These are phyloP conservation scores for Latrodectus geometricus DNA, from an alignment of 1,140 invertebrate genomes.

Conservation along the genomic window DNA sequence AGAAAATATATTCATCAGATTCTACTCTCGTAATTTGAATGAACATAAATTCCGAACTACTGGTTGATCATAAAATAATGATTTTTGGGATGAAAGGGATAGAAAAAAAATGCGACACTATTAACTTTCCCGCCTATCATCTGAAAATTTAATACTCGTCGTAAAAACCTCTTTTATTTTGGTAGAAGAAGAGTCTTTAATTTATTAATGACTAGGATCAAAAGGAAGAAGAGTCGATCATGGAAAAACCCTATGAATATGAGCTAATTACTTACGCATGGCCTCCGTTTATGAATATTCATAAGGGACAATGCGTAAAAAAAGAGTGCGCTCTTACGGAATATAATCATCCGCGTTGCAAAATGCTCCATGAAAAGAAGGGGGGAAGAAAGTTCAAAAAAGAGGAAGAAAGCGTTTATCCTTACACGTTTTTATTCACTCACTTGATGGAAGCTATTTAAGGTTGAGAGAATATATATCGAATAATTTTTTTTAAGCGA, in stretches of 20 bases:
- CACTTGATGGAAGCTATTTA: conserved; percentile 57
- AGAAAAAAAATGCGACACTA: conserved; percentile 35
- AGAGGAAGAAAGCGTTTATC: conserved; percentile 47
- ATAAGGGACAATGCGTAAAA: conserved; percentile 47
- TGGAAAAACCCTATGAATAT: conserved; percentile 59
- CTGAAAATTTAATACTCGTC: conserved; percentile 56
- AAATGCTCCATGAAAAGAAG: conserved; percentile 13
- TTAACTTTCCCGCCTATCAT: conserved; percentile 49
- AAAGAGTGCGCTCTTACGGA: conserved; percentile 25
- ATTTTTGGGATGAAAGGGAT: conserved; percentile 31
- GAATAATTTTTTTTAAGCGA: conserved; percentile 15
- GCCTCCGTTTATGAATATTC: conserved; percentile 56
- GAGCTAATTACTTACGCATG: conserved; percentile 59
- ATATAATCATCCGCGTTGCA: conserved; percentile 50
- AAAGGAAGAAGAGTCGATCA: conserved; percentile 46
- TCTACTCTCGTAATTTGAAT: conserved; percentile 14
- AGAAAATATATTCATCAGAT: conserved; percentile 24
- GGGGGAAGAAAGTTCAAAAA: background rate
- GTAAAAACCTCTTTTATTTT: conserved; percentile 49
- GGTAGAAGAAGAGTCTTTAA: conserved; percentile 38
- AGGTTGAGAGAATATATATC: conserved; percentile 7
- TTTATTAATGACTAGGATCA: conserved; percentile 61
- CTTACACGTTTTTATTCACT: conserved; percentile 52
- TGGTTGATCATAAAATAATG: conserved; percentile 55
- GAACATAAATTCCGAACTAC: conserved; percentile 29